Percentiles rank a stretch among this genome's conserved stretches.
These are phyloP conservation scores for Salminus brasiliensis DNA, from an alignment of 2,113 vertebrate species.

Conservation along the genomic window DNA sequence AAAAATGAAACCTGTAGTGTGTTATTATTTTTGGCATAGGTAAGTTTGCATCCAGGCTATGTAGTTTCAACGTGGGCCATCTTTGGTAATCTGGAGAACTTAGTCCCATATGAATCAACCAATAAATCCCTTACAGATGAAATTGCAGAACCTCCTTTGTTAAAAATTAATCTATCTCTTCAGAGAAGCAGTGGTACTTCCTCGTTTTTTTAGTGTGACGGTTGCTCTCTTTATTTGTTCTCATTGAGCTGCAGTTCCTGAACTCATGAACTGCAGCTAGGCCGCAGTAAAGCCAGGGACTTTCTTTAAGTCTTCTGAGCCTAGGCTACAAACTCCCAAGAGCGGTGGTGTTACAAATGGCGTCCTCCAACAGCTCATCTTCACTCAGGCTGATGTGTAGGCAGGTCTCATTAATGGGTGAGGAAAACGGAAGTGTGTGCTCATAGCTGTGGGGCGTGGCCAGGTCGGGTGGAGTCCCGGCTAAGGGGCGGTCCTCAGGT, in stretches of 20 bases:
- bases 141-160: neutral
- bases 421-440: conserved; percentile 64
- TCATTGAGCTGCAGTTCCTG: neutral
- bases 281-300: neutral
- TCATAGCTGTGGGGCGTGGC: conserved; percentile 51
- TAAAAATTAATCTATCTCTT: neutral
- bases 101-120: neutral
- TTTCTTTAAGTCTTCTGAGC: neutral
- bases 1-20: neutral
- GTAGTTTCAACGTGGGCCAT: neutral
- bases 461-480: conserved; percentile 26
- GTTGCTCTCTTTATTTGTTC: neutral
- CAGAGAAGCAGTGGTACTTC: neutral
- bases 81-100: neutral
- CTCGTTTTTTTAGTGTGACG: neutral
- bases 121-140: neutral
- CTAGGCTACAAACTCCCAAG: conserved; percentile 59
- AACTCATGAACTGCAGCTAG: neutral
- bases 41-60: no score
- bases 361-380: conserved; percentile 78
- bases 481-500: conserved; percentile 57
- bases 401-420: conserved; percentile 75
- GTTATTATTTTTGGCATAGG: neutral
- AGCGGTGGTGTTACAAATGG: conserved; percentile 65
- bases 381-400: conserved; percentile 87